Evolutionary conservation across 2,113 vertebrate genomes (phyloP).

Genomic region (Nyctereutes procyonoides): DNA sequence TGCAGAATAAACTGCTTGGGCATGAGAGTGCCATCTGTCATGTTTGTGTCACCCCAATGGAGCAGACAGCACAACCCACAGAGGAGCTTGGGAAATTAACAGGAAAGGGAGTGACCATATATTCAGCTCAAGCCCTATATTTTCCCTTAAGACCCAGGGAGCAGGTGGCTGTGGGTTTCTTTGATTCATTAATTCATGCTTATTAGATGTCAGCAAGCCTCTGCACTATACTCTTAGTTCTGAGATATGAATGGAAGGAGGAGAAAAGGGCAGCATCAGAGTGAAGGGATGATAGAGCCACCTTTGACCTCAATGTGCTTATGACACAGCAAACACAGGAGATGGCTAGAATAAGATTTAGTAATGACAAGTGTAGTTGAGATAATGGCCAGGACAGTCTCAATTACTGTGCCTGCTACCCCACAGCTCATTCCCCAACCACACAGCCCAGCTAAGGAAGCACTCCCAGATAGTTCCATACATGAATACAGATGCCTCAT

Average conservation of each 20-base stretch:
- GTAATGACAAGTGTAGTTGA: background rate
- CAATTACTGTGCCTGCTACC: background rate
- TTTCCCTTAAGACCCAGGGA: slow-evolving; percentile 68
- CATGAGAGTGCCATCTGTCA: slow-evolving; percentile 60
- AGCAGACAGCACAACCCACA: slow-evolving; percentile 37
- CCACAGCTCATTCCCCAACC: background rate
- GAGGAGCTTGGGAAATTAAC: slow-evolving; percentile 59
- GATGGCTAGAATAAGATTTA: background rate
- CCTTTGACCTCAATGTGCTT: background rate
- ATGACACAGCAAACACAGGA: background rate
- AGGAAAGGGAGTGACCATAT: slow-evolving; percentile 27
- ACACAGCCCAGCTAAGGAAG: background rate
- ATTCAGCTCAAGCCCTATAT: background rate
- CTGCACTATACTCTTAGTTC: background rate
- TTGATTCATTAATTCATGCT: slow-evolving; percentile 60
- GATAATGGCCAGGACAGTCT: background rate
- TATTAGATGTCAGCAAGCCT: slow-evolving; percentile 46
- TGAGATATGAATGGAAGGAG: background rate
- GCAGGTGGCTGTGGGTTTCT: slow-evolving; percentile 60
- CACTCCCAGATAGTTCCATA: background rate
- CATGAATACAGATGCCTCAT: too few species aligned
- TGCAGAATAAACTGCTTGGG: background rate
- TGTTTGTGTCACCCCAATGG: slow-evolving; percentile 5
- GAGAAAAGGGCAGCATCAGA: background rate
- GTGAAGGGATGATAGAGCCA: background rate